Base-by-base conservation (phyloP, 2,888 invertebrate species). In the Miltochrista miniata region DNA sequence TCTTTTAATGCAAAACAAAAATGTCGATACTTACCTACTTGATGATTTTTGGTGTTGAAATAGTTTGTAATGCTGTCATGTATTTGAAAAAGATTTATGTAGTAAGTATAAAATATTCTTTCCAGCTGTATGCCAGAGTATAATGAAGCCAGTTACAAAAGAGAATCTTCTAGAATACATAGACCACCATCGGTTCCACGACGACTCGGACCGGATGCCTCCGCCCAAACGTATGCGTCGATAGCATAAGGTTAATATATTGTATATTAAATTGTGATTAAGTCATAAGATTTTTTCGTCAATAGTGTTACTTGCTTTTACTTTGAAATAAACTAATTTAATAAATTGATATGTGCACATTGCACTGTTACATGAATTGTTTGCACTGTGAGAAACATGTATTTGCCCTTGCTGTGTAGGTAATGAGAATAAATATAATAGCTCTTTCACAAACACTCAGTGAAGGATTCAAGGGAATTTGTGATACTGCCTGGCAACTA, bases 121-220 rank as follows among this genome's bases (percentile, higher is more conserved):
- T 93, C 13, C 85, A 96, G 97, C 96, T 64, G 98, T 99, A 35
- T 94, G 93, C 72, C 93, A 95, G 47, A 97, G 96, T 78, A 98
- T 99, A 76, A 81, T 83, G 35, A 84, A 95, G 67, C 99, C 99
- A 0, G 95, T 99, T 1, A 98, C 98, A 0, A 96, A 96, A 80
- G 96, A 97, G 55, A 90, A 91, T 51, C 93, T 99, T 10, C 83
- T 98, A 39, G 92, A 95, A 44, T 96, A 88, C 81, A 97, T 98
- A 62, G 93, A 94, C 18, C 87, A 83, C 9, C 87, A 93, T 55
- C 88, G 95, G 55, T 96, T 93, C 78, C 87, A 92, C 39, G 94
- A 95, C 64, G 95, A 96, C 70, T 81, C 93, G 0, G 93, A 94
- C 53, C 92, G 93, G 39, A 96, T 96, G 96, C 96, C 96, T 48